Evolutionary conservation across 2,113 vertebrate genomes (phyloP).

Genomic region (Phasianus colchicus): DNA sequence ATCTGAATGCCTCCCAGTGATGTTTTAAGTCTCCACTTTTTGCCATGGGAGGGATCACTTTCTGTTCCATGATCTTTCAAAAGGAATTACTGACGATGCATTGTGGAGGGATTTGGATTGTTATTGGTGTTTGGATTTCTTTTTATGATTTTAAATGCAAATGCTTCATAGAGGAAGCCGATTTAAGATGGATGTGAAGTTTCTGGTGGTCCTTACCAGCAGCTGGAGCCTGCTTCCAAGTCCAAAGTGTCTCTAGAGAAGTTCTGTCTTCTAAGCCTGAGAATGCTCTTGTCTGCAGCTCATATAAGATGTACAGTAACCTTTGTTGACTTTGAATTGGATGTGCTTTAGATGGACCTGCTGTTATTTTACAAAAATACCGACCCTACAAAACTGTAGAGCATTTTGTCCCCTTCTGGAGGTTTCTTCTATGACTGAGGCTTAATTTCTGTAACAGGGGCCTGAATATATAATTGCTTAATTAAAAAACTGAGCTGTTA

Average conservation of each 20-base stretch:
- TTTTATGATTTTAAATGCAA: background rate
- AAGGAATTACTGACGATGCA: background rate
- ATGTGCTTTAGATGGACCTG: fast-evolving
- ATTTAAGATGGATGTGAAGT: background rate
- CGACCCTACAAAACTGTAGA: too few relatives aligned
- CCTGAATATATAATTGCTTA: background rate
- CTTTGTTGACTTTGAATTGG: background rate
- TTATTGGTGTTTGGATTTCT: background rate
- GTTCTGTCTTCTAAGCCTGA: background rate
- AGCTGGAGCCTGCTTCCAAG: background rate
- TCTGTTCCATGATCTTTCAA: background rate
- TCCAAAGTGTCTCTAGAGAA: background rate
- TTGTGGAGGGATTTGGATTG: background rate
- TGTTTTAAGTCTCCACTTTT: background rate
- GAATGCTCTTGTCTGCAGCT: background rate
- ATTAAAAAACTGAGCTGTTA: background rate
- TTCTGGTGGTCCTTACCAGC: background rate
- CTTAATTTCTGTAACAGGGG: background rate
- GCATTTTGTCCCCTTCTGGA: background rate
- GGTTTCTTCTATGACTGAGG: background rate
- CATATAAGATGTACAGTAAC: fast-evolving
- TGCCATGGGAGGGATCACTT: slow-evolving; percentile 20
- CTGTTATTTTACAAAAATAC: background rate
- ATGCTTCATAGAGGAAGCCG: background rate
- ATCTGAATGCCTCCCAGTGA: slow-evolving; percentile 29